These are phyloP conservation scores for Harpagoxenus sublaevis DNA, from an alignment of 2,888 invertebrate species.

Conservation along the genomic window DNA sequence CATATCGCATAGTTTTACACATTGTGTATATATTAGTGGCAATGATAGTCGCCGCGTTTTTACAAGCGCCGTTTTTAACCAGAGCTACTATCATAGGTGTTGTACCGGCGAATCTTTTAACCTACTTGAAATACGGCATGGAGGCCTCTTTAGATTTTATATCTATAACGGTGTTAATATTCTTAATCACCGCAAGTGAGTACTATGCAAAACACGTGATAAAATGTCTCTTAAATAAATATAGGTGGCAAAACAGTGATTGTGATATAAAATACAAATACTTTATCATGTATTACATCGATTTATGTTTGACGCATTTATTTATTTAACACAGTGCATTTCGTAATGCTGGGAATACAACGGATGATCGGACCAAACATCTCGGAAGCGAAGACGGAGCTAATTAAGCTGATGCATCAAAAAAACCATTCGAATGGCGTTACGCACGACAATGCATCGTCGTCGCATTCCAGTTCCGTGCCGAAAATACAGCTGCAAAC, in stretches of 20 bases:
- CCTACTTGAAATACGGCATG: constrained; percentile 83
- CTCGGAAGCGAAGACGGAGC: constrained; percentile 10
- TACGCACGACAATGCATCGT: constrained; percentile 36
- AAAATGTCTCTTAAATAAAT: neutral
- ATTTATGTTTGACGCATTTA: neutral
- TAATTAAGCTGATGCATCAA: constrained; percentile 35
- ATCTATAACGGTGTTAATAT: constrained; percentile 82
- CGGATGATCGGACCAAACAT: constrained; percentile 69
- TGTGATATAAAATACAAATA: neutral
- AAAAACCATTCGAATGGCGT: constrained; percentile 63
- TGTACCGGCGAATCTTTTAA: constrained; percentile 82
- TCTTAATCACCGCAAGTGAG: constrained; percentile 83
- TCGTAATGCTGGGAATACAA: constrained; percentile 79
- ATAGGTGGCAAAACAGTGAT: neutral
- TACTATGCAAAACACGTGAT: constrained; percentile 27
- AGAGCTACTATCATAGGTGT: constrained; percentile 82
- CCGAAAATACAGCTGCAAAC: constrained; percentile 29
- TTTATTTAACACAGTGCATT: constrained; percentile 79
- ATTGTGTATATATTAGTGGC: constrained; percentile 81
- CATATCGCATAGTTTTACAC: constrained; percentile 80
- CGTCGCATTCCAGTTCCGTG: constrained; percentile 36
- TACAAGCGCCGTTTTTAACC: constrained; percentile 83
- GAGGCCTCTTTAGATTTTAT: constrained; percentile 82
- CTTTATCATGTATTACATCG: neutral
- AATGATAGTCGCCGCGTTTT: constrained; percentile 84